Base-by-base conservation (phyloP, 37 sponge, comb jelly and placozoan genomes). In the Eunapius fragilis region DNA sequence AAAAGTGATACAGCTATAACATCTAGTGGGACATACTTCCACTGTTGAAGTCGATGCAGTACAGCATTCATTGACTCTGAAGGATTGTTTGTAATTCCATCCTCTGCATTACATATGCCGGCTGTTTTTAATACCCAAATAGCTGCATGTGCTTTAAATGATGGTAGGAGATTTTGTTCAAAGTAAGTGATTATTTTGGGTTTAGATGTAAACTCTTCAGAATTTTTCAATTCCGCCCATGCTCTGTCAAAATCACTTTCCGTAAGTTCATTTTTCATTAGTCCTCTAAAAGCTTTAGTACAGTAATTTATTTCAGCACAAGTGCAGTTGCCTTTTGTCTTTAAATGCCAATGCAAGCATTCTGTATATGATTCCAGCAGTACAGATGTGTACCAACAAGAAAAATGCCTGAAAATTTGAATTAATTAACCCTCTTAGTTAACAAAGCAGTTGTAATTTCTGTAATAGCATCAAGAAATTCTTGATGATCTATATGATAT, bases 21-120 rank as follows among this genome's bases (percentile, higher is more conserved):
- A n/a, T 31, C 28, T 31, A 27, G 28, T 38, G n/a, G 80, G 22
- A 79, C 80, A 23, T 79, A 58, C 48, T 79, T 79, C 80, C 80
- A 79, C 22, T 79, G 37, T 38, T 79, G 80, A 45, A 45, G 47
- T 45, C 47, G 47, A 45, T 45, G 47, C 47, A 45, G 47, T 45
- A 45, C 80, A 79, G 80, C 80, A 79, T 79, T 79, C 49, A 79
- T 50, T 38, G 80, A 79, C 45, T 79, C 80, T 79, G 80, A 79
- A 79, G 80, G 23, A 79, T 79, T 79, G 41, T 79, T 79, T 41
- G 80, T 79, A 48, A 79, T 41, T 79, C 80, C 45, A 79, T 79
- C 30, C 47, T 79, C 47, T 79, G 80, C 47, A 41, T 79, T 49
- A 45, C 28, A 24, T 25, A 79, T 48, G 19, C 50, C 80, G 41